Conservation (phyloP, 2,797 vertebrate genomes). For the Falco berigora region DNA sequence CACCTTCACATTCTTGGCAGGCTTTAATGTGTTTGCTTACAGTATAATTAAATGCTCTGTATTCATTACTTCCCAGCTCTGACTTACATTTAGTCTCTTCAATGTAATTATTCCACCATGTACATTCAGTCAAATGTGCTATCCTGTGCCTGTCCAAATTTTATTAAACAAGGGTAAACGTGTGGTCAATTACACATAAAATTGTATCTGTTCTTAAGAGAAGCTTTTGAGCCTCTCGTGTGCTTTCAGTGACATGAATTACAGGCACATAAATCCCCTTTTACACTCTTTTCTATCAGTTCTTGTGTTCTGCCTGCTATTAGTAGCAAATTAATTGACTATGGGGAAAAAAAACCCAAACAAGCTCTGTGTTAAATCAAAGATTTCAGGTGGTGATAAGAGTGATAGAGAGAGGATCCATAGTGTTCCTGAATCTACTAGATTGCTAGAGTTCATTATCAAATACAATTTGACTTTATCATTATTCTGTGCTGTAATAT, state of each 20-base stretch:
- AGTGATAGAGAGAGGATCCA: not conserved
- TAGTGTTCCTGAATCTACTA: not conserved
- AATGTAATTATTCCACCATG: slow-evolving; percentile 27
- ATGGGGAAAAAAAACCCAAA: not conserved
- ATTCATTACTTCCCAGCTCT: slow-evolving; percentile 37
- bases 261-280: not conserved
- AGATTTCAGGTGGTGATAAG: not conserved
- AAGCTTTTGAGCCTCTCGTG: not conserved
- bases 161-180: slow-evolving; percentile 39
- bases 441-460: not conserved
- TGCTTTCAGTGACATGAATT: slow-evolving; percentile 13
- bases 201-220: not conserved
- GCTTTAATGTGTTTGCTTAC: slow-evolving; percentile 42
- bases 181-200: slow-evolving; percentile 26
- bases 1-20: slow-evolving; percentile 47
- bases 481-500: not conserved
- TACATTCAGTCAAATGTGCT: slow-evolving; percentile 12
- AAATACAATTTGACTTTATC: not conserved
- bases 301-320: not conserved
- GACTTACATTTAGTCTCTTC: slow-evolving; percentile 44
- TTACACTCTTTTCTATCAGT: not conserved
- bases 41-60: slow-evolving; percentile 50
- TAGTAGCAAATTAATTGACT: not conserved
- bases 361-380: not conserved
- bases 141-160: slow-evolving; percentile 17